Evolutionary conservation across 2,113 vertebrate genomes (phyloP).

Genomic region (Prionailurus viverrinus): DNA sequence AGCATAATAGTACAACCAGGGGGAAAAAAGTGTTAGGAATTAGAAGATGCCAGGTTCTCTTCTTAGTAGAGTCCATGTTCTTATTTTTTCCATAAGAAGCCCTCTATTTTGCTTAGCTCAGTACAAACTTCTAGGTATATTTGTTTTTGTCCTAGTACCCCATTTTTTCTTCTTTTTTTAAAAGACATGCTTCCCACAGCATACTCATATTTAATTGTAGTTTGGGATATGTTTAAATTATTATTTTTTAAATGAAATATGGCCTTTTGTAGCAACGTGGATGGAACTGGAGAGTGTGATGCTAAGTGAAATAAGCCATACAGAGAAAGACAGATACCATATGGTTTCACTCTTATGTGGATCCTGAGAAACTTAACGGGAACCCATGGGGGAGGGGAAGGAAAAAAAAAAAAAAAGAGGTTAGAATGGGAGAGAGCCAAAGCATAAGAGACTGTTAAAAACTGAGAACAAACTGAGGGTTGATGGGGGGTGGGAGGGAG

Average conservation of each 20-base stretch:
- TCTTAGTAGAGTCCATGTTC: not conserved
- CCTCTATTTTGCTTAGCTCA: not conserved
- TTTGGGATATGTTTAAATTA: not conserved
- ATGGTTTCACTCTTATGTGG: too few species aligned
- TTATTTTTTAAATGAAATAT: constrained; percentile 26
- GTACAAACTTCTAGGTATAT: not conserved
- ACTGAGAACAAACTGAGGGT: too few species aligned
- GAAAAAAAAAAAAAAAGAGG: too few species aligned
- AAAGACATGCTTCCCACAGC: not conserved
- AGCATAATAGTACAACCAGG: not conserved
- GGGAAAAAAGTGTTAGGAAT: not conserved
- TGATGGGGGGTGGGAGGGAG: too few species aligned
- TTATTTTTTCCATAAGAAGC: not conserved
- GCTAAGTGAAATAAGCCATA: too few species aligned
- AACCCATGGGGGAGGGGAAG: too few species aligned
- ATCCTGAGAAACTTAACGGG: too few species aligned
- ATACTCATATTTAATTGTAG: not conserved
- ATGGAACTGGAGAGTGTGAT: too few species aligned
- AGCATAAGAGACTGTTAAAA: too few species aligned
- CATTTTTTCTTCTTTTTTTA: not conserved
- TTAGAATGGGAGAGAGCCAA: too few species aligned
- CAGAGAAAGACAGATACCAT: too few species aligned
- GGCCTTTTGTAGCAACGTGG: too few species aligned
- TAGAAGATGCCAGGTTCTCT: not conserved
- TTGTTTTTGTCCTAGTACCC: not conserved